Conservation (phyloP, 2,888 invertebrate genomes). For the Hemistola chrysoprasaria region DNA sequence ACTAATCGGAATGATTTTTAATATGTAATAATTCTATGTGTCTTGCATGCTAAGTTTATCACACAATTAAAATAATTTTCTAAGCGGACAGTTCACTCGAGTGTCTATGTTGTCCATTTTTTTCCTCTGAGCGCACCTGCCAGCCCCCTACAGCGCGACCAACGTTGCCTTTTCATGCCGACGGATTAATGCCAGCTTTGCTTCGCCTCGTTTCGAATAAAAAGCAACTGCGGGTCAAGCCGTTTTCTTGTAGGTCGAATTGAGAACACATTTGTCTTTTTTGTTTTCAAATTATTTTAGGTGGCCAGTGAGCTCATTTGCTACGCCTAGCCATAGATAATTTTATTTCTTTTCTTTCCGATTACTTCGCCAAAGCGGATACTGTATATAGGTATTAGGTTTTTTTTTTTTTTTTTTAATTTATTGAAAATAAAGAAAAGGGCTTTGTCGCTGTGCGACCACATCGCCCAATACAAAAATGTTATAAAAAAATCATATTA, state of each 20-base stretch:
- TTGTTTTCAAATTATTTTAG: constrained; percentile 19
- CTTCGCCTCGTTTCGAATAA: constrained; percentile 39
- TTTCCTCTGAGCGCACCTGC: constrained; percentile 62
- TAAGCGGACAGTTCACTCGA: constrained; percentile 30
- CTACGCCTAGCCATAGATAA: constrained; percentile 1
- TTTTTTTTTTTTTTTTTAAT: too few relatives aligned
- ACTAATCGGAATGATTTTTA: too few relatives aligned
- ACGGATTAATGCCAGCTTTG: constrained; percentile 68
- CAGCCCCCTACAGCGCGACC: constrained; percentile 59
- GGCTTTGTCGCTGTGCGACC: too few relatives aligned
- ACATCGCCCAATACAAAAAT: too few relatives aligned
- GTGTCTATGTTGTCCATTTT: constrained; percentile 26
- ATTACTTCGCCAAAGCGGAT: too few relatives aligned
- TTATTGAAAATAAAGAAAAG: too few relatives aligned
- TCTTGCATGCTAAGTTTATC: background rate
- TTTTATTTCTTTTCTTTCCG: background rate
- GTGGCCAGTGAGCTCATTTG: constrained; percentile 10
- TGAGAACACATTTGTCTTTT: constrained; percentile 14
- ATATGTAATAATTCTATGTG: too few relatives aligned
- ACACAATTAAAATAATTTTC: constrained; percentile 15
- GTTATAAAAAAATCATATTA: too few relatives aligned
- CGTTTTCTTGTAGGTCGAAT: constrained; percentile 25
- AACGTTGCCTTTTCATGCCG: constrained; percentile 49
- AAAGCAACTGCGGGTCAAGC: constrained; percentile 32
- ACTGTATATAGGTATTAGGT: too few relatives aligned